These are phyloP conservation scores for Ramphastos sulfuratus DNA, from an alignment of 2,113 vertebrate genomes.

Conservation along the genomic window DNA sequence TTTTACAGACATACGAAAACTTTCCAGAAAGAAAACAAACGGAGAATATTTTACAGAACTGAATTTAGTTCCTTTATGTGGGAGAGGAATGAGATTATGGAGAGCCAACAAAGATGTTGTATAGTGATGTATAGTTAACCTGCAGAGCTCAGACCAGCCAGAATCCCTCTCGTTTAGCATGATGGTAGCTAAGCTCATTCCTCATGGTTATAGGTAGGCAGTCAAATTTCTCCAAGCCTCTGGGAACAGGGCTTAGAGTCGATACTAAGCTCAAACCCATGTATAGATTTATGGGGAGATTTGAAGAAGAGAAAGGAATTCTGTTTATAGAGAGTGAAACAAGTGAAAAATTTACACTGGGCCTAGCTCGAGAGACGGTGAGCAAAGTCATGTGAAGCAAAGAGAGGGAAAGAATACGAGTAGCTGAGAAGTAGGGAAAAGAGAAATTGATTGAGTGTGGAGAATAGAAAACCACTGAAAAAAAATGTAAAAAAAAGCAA, in stretches of 20 bases:
- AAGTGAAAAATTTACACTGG: not conserved
- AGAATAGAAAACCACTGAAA: not conserved
- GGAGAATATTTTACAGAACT: not conserved
- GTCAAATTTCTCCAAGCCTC: not conserved
- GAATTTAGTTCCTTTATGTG: not conserved
- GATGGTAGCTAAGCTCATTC: not conserved
- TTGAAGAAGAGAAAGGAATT: not conserved
- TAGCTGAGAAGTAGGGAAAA: not conserved
- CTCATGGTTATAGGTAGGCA: not conserved
- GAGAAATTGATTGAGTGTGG: not conserved
- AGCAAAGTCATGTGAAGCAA: not conserved
- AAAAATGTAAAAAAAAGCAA: not conserved
- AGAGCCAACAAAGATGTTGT: not conserved
- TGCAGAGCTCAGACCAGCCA: not conserved
- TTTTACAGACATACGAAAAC: conserved; percentile 6
- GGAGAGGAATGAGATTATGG: not conserved
- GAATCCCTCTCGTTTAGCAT: not conserved
- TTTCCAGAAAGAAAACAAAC: conserved; percentile 1
- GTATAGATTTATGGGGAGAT: not conserved
- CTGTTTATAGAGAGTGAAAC: not conserved
- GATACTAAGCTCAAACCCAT: not conserved
- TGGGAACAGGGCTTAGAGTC: not conserved
- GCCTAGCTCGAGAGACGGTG: not conserved
- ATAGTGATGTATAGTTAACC: not conserved
- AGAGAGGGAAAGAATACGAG: not conserved